Percentiles rank a stretch among this genome's conserved stretches.
phyloP scores from a whole-genome alignment of 2,113 vertebrate species.

The Loxodonta africana region DNA sequence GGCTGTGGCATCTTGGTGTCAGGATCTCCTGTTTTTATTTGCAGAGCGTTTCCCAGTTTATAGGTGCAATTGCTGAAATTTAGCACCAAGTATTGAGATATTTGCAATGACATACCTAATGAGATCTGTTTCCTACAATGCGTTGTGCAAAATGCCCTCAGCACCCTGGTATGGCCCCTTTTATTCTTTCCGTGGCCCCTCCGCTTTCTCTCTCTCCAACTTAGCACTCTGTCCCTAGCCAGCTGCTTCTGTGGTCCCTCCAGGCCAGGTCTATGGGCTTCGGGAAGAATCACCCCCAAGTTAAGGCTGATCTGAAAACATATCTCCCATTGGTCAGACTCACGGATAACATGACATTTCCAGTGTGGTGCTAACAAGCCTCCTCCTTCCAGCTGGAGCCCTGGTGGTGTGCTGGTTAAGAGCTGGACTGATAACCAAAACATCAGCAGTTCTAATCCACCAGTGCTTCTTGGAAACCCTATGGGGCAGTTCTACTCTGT shows the following conservation, averaged over 20 bases:
- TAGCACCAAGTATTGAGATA: not conserved
- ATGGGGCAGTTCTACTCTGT: too few species aligned
- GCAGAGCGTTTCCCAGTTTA: not conserved
- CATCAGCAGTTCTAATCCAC: not conserved
- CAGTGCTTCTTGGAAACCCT: too few species aligned
- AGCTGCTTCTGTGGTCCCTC: not conserved
- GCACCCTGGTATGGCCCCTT: too few species aligned
- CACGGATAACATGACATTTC: not conserved
- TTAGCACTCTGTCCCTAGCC: not conserved
- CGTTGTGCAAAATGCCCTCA: not conserved
- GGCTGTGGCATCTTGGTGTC: not conserved
- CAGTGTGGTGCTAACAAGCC: not conserved
- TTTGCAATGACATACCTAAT: too few species aligned
- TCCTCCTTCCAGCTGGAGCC: not conserved
- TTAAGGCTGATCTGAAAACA: not conserved
- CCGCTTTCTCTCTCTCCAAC: not conserved
- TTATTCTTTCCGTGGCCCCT: not conserved
- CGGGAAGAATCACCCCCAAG: not conserved
- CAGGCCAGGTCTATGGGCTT: not conserved
- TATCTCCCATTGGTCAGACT: not conserved
- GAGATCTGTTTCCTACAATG: not conserved
- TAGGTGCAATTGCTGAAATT: not conserved
- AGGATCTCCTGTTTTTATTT: not conserved
- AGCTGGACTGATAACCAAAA: not conserved
- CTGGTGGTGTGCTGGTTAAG: too few species aligned